These are phyloP conservation scores for Melangyna quadrimaculata DNA, from an alignment of 2,888 invertebrate genomes.

Conservation along the genomic window DNA sequence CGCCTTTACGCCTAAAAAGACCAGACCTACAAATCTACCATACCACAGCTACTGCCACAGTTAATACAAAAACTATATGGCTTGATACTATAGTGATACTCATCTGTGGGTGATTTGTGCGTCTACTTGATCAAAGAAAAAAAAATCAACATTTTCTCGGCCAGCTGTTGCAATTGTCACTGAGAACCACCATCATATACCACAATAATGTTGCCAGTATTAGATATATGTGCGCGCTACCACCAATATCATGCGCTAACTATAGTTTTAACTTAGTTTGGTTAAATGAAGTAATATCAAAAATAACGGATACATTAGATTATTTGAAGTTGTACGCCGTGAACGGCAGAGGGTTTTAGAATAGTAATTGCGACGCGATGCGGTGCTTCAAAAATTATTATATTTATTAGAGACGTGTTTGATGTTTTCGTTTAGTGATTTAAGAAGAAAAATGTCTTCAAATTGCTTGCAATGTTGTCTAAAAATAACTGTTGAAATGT, in stretches of 20 bases:
- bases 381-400: slow-evolving; percentile 16
- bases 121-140: slow-evolving; percentile 32
- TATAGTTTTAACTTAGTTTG: slow-evolving; percentile 43
- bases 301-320: slow-evolving; percentile 31
- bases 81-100: slow-evolving; percentile 14
- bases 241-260: slow-evolving; percentile 43
- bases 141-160: slow-evolving; percentile 30
- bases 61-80: not conserved
- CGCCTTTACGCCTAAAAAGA: not conserved
- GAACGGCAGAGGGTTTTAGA: slow-evolving; percentile 11
- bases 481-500: too few species aligned
- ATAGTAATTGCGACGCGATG: not conserved
- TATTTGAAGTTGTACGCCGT: slow-evolving; percentile 19
- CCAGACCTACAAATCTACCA: not conserved
- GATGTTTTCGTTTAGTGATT: not conserved
- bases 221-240: slow-evolving; percentile 37
- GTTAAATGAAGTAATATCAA: slow-evolving; percentile 54
- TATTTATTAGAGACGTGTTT: slow-evolving; percentile 41
- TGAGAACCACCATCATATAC: slow-evolving; percentile 17
- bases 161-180: slow-evolving; percentile 50
- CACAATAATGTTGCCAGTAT: not conserved
- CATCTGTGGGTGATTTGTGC: slow-evolving; percentile 48
- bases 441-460: not conserved
- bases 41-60: not conserved
- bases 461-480: not conserved